Conservation (phyloP, 2,888 invertebrate species). For the Charanyca ferruginea region DNA sequence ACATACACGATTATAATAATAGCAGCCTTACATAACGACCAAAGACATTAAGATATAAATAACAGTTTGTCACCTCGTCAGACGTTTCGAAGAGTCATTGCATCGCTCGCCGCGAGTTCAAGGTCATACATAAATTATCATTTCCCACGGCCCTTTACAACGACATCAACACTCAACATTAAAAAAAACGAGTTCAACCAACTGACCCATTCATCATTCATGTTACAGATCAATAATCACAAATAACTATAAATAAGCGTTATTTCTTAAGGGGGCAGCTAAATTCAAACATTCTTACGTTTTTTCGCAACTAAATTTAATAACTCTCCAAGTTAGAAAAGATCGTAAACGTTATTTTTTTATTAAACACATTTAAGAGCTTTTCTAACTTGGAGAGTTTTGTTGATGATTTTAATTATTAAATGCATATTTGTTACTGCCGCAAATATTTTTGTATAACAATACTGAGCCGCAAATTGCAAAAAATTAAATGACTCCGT, state of each 20-base stretch:
- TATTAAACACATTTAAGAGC: too few relatives aligned
- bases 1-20: background rate
- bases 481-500: slow-evolving; percentile 58
- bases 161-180: slow-evolving; percentile 44
- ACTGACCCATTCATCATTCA: slow-evolving; percentile 43
- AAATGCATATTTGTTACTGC: too few relatives aligned
- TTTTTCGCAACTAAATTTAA: too few relatives aligned
- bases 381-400: too few relatives aligned
- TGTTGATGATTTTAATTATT: too few relatives aligned
- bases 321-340: too few relatives aligned
- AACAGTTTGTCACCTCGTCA: slow-evolving; percentile 47
- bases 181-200: slow-evolving; percentile 34
- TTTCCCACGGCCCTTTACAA: slow-evolving; percentile 63
- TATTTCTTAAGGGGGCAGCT: too few relatives aligned
- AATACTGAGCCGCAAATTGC: too few relatives aligned
- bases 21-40: slow-evolving; percentile 29
- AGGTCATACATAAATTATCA: slow-evolving; percentile 49
- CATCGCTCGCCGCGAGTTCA: slow-evolving; percentile 43
- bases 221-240: slow-evolving; percentile 36
- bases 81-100: slow-evolving; percentile 32
- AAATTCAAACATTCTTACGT: too few relatives aligned
- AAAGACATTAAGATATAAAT: slow-evolving; percentile 31
- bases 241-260: slow-evolving; percentile 52
- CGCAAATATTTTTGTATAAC: too few relatives aligned
- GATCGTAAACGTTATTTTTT: too few relatives aligned